phyloP scores from a whole-genome alignment of 2,797 vertebrate species.

The Podarcis siculus region DNA sequence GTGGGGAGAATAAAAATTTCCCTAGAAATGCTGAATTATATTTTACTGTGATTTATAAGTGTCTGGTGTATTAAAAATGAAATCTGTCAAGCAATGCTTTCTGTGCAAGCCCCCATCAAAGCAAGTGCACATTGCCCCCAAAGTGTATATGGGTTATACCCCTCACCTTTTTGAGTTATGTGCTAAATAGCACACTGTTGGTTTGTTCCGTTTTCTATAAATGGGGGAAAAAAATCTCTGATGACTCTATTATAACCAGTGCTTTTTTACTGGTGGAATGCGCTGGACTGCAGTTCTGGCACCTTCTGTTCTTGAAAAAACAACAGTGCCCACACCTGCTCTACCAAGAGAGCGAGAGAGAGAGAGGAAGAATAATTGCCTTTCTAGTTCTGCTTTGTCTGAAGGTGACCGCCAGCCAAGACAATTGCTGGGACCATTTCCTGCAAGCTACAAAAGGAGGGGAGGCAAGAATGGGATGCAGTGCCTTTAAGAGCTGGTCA shows the following conservation, averaged over 20 bases:
- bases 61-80: background rate
- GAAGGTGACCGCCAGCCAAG: no score
- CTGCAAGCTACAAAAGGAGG: no score
- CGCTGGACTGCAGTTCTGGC: background rate
- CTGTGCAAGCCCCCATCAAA: background rate
- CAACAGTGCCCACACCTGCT: no score
- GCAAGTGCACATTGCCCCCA: background rate
- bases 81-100: background rate
- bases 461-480: no score
- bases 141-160: no score
- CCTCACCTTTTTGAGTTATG: background rate
- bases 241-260: background rate
- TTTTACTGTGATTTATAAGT: background rate
- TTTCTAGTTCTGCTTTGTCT: no score
- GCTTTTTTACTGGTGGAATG: no score
- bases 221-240: background rate
- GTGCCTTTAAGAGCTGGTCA: no score
- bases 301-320: background rate
- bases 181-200: background rate
- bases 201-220: background rate
- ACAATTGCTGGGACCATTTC: no score
- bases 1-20: background rate
- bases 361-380: no score
- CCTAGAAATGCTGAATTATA: constrained; percentile 9
- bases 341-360: no score